Conservation (phyloP, 2,113 vertebrate species). For the Urocolius indicus region DNA sequence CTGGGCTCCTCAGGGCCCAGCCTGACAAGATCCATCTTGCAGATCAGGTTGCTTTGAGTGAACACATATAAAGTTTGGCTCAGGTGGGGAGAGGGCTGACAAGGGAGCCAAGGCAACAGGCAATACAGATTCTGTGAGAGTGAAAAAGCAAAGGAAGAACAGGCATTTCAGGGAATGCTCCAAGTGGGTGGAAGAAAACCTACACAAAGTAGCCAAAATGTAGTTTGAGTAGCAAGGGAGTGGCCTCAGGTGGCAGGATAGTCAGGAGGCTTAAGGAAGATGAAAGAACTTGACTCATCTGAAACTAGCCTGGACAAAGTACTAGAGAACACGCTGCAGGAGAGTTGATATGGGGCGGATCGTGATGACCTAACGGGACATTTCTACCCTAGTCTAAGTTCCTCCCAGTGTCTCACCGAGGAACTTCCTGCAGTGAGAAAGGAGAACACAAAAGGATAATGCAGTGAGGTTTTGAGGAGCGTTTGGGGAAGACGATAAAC, state of each 20-base stretch:
- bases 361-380: background rate
- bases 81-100: background rate
- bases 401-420: background rate
- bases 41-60: background rate
- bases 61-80: background rate
- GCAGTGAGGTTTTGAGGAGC: background rate
- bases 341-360: background rate
- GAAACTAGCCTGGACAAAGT: constrained; percentile 38
- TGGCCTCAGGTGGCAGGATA: background rate
- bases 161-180: constrained; percentile 2
- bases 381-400: background rate
- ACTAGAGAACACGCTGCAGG: background rate
- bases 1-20: background rate
- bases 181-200: background rate
- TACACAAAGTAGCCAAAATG: constrained; percentile 1
- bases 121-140: background rate
- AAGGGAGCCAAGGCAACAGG: constrained; percentile 4
- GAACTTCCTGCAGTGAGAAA: background rate
- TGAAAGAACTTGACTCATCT: constrained; percentile 39
- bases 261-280: constrained; percentile 1
- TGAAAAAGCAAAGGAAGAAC: background rate
- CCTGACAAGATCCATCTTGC: background rate
- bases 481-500: background rate
- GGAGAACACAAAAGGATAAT: background rate
- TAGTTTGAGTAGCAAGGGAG: constrained; percentile 25